Conservation (phyloP, 2,113 vertebrate species). For the Danionella cerebrum region DNA sequence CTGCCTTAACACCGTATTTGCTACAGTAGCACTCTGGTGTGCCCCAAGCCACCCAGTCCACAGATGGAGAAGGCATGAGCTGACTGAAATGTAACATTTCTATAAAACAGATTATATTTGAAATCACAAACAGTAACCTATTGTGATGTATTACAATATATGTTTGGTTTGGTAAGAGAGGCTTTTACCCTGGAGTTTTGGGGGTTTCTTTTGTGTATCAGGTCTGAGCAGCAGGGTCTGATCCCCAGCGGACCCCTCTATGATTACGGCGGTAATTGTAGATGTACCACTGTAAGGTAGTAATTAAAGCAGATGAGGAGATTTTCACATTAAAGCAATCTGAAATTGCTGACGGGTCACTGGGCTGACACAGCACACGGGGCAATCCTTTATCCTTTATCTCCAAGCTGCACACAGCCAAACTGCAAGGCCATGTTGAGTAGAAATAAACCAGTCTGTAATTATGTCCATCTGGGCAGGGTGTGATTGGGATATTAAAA, state of each 20-base stretch:
- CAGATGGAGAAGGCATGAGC: no score
- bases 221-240: slow-evolving; percentile 8
- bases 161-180: not conserved
- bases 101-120: no score
- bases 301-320: slow-evolving; percentile 60
- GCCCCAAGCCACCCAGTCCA: no score
- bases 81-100: no score
- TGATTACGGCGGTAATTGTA: slow-evolving; percentile 54
- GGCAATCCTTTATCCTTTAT: slow-evolving; percentile 70
- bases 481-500: slow-evolving; percentile 59
- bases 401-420: slow-evolving; percentile 55
- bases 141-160: not conserved
- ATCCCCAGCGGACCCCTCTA: slow-evolving; percentile 43
- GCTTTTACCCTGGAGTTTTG: not conserved
- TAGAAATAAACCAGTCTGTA: slow-evolving; percentile 67
- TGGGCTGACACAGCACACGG: slow-evolving; percentile 42
- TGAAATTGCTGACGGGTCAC: slow-evolving; percentile 57
- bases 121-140: not conserved
- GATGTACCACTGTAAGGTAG: slow-evolving; percentile 48
- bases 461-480: slow-evolving; percentile 61
- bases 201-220: not conserved
- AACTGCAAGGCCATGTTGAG: slow-evolving; percentile 44
- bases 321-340: slow-evolving; percentile 59
- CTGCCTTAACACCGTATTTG: no score
- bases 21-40: no score